A percentile compares a stretch with the other conserved stretches of the same genome.
Conservation (phyloP, 1,140 invertebrate species). For the Tetragonula clypearis region DNA sequence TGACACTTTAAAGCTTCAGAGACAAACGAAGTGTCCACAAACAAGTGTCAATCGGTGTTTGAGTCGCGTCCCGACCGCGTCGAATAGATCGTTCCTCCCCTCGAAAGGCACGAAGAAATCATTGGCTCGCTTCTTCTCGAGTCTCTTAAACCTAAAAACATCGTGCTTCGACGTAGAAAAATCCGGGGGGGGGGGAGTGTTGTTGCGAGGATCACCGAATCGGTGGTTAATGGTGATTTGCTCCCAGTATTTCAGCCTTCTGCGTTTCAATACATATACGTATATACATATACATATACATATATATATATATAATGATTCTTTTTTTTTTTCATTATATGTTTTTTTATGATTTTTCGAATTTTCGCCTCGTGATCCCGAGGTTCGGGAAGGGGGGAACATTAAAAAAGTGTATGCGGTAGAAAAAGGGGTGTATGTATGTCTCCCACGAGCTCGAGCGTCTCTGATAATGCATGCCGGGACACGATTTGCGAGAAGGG, state of each 20-base stretch:
- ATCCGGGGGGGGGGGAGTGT: conserved; percentile 1
- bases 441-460: neutral
- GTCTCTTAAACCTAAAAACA: conserved; percentile 37
- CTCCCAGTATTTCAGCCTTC: conserved; percentile 33
- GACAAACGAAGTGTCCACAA: neutral
- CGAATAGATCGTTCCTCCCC: conserved; percentile 56
- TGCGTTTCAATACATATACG: conserved; percentile 11
- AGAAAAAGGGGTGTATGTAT: conserved; percentile 22
- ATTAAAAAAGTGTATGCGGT: conserved; percentile 26
- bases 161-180: conserved; percentile 34
- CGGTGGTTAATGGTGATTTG: conserved; percentile 3
- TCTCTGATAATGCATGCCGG: neutral
- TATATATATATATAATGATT: neutral
- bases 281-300: neutral
- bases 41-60: conserved; percentile 44
- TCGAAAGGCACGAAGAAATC: conserved; percentile 64
- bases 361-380: neutral
- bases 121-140: conserved; percentile 36
- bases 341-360: conserved; percentile 10
- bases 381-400: neutral
- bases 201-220: conserved; percentile 15
- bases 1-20: neutral
- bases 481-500: conserved; percentile 31
- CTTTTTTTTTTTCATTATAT: neutral
- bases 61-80: conserved; percentile 15